Evolutionary conservation across 1,140 invertebrate genomes (phyloP).

Genomic region (Oscheius sp.): DNA sequence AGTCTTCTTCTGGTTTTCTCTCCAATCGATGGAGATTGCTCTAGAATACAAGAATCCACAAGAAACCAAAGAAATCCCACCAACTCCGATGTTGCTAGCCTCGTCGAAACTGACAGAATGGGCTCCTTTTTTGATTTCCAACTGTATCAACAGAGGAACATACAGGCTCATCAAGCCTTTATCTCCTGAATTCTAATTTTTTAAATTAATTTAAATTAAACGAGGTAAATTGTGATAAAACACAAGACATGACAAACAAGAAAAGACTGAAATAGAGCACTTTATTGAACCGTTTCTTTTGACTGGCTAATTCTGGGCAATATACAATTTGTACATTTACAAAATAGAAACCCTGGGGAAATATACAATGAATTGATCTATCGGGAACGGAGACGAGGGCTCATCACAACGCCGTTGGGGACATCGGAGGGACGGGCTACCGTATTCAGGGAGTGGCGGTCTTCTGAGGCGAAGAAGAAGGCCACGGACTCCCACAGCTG

Average conservation of each 20-base stretch:
- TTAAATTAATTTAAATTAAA: too few species aligned
- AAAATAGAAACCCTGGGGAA: too few species aligned
- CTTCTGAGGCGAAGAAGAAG: constrained; percentile 14
- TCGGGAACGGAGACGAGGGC: neutral
- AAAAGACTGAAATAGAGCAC: too few species aligned
- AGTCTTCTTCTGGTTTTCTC: neutral
- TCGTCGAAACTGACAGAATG: constrained; percentile 3
- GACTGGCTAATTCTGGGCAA: too few species aligned
- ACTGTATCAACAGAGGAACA: constrained; percentile 23
- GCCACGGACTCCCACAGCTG: constrained; percentile 10
- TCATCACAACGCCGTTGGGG: neutral
- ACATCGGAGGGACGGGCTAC: neutral
- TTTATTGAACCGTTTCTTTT: too few species aligned
- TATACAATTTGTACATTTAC: too few species aligned
- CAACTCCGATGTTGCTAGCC: neutral
- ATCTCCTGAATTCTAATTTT: too few species aligned
- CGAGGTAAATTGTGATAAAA: too few species aligned
- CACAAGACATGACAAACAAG: too few species aligned
- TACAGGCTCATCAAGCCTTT: constrained; percentile 28
- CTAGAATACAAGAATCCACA: neutral
- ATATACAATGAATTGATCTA: neutral
- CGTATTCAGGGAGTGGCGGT: neutral
- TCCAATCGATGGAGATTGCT: neutral
- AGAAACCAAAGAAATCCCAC: neutral
- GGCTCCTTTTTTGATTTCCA: constrained; percentile 17